Base-by-base conservation (phyloP, 1,140 invertebrate species). In the Papilio xuthus region DNA sequence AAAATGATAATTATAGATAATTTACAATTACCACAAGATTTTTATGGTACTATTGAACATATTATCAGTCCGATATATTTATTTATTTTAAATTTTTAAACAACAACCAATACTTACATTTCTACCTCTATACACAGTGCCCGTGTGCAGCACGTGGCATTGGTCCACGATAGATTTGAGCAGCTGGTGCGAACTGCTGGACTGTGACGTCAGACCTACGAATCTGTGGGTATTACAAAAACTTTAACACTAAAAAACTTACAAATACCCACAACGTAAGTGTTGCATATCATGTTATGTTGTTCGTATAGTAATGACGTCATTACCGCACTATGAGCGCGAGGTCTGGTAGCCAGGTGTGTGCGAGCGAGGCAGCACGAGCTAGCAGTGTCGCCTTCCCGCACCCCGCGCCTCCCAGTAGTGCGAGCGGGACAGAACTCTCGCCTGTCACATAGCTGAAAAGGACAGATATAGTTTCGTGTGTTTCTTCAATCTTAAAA, bases 341-440 rank as follows among this genome's bases (percentile, higher is more conserved):
- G 23, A 60, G 20, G 23, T 60, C 23, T 26, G 96, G 95, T 80
- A 96, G 94, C 96, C 96, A 97, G 2, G 87, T 81, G 92, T 95
- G 85, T 95, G 95, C 88, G 94, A 96, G 81, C 94, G 87, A 81
- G 23, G 87, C 88, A 6, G 96, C 95, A 83, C 97, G 95, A 3
- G 97, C 96, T 9, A 97, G 93, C 7, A 98, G 91, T 7, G 97
- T 96, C 3, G 96, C 97, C 92, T 98, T 98, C 0, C 97, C 97
- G 90, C 96, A 96, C 23, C 97, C 97, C 13, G 95, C 94, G 42
- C 96, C 95, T 0, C 97, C 97, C 80, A 96, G 95, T n/a, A 98
- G 88, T 15, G 98, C 95, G 73, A 98, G 90, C 0, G 97, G 97
- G 50, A 94, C 89, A n/a, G 91, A 95, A 71, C 94, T 95, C 50